These are phyloP conservation scores for Acromyrmex charruanus DNA, from an alignment of 1,140 invertebrate genomes.

Conservation along the genomic window DNA sequence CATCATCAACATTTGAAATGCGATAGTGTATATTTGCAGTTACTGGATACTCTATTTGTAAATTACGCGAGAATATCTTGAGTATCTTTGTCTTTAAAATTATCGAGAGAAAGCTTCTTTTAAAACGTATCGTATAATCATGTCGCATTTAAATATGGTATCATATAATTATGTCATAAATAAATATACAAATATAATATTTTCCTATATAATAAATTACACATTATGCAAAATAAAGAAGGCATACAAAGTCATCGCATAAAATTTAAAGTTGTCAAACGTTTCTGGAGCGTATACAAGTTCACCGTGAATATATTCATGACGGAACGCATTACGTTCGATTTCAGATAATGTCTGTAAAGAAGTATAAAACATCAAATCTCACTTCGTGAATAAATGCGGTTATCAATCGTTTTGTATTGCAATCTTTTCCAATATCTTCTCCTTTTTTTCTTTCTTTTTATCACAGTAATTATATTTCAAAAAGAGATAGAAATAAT, in stretches of 20 bases:
- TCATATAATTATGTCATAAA: neutral
- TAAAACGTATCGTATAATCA: neutral
- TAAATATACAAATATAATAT: neutral
- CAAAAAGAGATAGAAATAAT: neutral
- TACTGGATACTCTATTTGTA: neutral
- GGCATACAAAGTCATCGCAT: neutral
- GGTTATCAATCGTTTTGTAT: slow-evolving; percentile 1
- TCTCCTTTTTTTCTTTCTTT: neutral
- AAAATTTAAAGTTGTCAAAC: slow-evolving; percentile 6
- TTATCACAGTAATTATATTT: neutral
- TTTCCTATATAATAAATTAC: neutral
- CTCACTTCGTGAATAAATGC: slow-evolving; percentile 8
- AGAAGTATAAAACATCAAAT: slow-evolving; percentile 16
- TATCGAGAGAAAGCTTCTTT: neutral
- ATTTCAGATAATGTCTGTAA: neutral
- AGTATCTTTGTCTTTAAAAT: neutral
- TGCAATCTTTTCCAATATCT: neutral
- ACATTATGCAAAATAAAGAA: neutral
- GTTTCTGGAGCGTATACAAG: neutral
- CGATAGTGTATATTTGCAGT: slow-evolving; percentile 13
- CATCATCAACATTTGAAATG: slow-evolving; percentile 9
- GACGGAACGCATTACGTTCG: neutral
- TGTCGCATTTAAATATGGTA: neutral
- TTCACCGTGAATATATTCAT: slow-evolving; percentile 2
- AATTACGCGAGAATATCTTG: neutral